Evolutionary conservation across 2,888 invertebrate species (phyloP), one percentile per base, ranked within the genome.

Genomic region (Agriotes lineatus): DNA sequence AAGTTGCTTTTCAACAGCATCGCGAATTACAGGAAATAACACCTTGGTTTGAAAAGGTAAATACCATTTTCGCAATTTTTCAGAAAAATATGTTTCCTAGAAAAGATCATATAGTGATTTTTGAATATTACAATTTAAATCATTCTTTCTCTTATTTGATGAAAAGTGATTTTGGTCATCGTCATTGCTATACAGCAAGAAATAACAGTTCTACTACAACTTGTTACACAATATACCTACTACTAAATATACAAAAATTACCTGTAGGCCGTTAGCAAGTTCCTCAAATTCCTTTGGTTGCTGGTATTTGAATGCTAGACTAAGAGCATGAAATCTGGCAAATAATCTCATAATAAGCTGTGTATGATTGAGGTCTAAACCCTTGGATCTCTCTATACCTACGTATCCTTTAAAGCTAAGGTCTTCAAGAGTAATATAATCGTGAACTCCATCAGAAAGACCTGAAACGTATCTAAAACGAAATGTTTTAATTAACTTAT

Each of bases 1-100:
- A 73, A 88, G 89, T 76, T 91, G 90, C 72, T 86, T 89, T 68
- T 86, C 84, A 0, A 92, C 86, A 0, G 92, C 91, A 80, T 93
- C 89, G 54, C 87, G 85, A 0, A 90, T 87, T 50, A 90, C 85
- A 0, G 78, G 79, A 22, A 85, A 85, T 9, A 90, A 83, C 2
- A 85, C 80, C 0, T 84, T 82, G 80, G 50, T 68, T 71, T 88
- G 86, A 72, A 89, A 90, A 10, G 82, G 84, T 5, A 71, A 69
- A 74, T 91, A 91, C 91, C 91, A 91, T 3, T 79, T 79, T 75
- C 88, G 85, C 7, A 85, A 77, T 1, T 85, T 82, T 5, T 88
- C 87, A 18, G 85, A 78, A 71, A 89, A 91, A 73, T 90, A 90
- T 0, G 86, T 86, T 80, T 91, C 91, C 78, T 86, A 54, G 10